phyloP scores from a whole-genome alignment of 1,140 invertebrate species.

The Lasioglossum baleicum region DNA sequence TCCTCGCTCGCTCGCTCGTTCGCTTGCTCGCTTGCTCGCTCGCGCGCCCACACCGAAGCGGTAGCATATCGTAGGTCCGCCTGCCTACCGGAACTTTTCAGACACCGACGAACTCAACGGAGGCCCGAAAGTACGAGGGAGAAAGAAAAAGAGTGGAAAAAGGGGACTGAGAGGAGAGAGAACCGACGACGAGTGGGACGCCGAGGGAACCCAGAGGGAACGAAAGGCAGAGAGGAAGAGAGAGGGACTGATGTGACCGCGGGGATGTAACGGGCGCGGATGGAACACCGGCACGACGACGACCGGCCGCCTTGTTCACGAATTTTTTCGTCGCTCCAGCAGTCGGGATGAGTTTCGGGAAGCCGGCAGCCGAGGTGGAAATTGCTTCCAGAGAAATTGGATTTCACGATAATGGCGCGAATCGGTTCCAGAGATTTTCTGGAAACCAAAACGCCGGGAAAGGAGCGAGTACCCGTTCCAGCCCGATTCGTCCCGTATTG shows the following conservation, averaged over 20 bases:
- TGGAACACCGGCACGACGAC: constrained; percentile 20
- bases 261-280: constrained; percentile 62
- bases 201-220: not conserved
- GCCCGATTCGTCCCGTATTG: constrained; percentile 36
- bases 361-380: constrained; percentile 43
- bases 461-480: constrained; percentile 4
- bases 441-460: constrained; percentile 40
- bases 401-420: constrained; percentile 50
- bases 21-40: too few species aligned
- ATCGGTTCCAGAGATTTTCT: constrained; percentile 46
- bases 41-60: constrained; percentile 51
- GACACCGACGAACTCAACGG: constrained; percentile 37
- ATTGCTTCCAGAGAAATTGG: constrained; percentile 53
- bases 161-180: constrained; percentile 6
- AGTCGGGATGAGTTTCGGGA: constrained; percentile 40
- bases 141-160: constrained; percentile 9
- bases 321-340: constrained; percentile 38
- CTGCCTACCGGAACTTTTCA: constrained; percentile 64
- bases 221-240: constrained; percentile 30
- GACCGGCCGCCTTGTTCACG: constrained; percentile 33
- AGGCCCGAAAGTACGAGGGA: constrained; percentile 23
- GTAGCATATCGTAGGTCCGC: constrained; percentile 60
- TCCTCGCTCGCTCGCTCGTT: too few species aligned
- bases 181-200: constrained; percentile 5
- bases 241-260: constrained; percentile 48